phyloP scores from a whole-genome alignment of 2,888 invertebrate species.

The Lymantria monacha region DNA sequence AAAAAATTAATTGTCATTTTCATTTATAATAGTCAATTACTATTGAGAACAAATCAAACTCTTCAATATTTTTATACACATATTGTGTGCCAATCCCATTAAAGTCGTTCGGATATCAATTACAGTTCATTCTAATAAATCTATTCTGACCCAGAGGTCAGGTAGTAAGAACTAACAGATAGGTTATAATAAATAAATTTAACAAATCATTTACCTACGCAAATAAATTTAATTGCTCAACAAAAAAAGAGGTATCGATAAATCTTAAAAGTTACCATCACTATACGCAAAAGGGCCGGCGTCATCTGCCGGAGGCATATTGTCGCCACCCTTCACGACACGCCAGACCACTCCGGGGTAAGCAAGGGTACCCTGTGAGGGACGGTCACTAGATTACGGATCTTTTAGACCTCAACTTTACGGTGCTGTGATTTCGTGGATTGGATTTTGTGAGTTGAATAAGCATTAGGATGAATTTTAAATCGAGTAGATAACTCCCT shows the following conservation, averaged over 20 bases:
- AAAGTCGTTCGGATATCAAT: too few relatives aligned
- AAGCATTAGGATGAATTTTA: background rate
- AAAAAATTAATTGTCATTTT: too few relatives aligned
- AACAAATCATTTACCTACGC: too few relatives aligned
- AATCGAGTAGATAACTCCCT: background rate
- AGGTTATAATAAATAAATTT: too few relatives aligned
- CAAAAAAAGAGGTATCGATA: constrained; percentile 9
- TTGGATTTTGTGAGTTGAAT: constrained; percentile 6
- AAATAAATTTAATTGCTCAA: background rate
- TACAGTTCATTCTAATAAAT: too few relatives aligned
- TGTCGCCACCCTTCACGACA: constrained; percentile 52
- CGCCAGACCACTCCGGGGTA: constrained; percentile 15
- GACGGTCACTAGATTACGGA: constrained; percentile 28
- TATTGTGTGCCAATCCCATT: too few relatives aligned
- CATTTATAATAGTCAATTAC: too few relatives aligned
- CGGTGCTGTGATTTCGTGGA: constrained; percentile 11
- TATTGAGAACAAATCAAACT: too few relatives aligned
- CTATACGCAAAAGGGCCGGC: constrained; percentile 46
- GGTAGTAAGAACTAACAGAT: too few relatives aligned
- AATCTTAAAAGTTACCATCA: constrained; percentile 10
- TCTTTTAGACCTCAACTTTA: constrained; percentile 22
- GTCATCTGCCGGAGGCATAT: constrained; percentile 71
- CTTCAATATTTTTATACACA: too few relatives aligned
- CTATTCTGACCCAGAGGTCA: too few relatives aligned
- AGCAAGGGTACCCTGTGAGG: constrained; percentile 9